Percentiles rank a stretch among this genome's conserved stretches.
Evolutionary conservation across 2,113 vertebrate species (phyloP).

Genomic region (Actenoides lindsayi): DNA sequence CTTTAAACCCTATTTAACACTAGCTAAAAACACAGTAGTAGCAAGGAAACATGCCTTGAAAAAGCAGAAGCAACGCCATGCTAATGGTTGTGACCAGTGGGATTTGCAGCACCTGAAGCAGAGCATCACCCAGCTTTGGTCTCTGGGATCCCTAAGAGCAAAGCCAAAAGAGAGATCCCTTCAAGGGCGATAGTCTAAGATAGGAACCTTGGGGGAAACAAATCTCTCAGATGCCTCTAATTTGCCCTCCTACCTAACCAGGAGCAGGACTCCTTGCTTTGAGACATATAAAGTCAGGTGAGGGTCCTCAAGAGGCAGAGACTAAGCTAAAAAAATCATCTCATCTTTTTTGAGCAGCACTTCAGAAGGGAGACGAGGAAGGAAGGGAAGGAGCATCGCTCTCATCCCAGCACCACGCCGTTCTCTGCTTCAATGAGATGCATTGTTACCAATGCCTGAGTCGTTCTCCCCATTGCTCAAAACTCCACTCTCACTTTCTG

Average conservation of each 20-base stretch:
- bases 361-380: background rate
- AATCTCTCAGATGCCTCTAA: background rate
- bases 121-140: background rate
- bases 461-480: background rate
- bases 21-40: background rate
- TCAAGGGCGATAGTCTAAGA: background rate
- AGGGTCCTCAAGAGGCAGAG: background rate
- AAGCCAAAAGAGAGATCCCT: background rate
- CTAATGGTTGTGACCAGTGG: background rate
- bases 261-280: background rate
- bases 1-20: background rate
- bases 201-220: background rate
- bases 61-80: background rate
- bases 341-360: background rate
- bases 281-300: background rate
- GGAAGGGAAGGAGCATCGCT: background rate
- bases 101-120: background rate
- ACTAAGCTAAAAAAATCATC: background rate
- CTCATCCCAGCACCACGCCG: accelerated
- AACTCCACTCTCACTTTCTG: background rate
- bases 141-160: background rate
- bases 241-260: background rate
- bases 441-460: background rate
- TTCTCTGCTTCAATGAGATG: background rate
- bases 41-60: background rate